phyloP scores from a whole-genome alignment of 2,797 vertebrate genomes.

The Mormyrops attenuatus region DNA sequence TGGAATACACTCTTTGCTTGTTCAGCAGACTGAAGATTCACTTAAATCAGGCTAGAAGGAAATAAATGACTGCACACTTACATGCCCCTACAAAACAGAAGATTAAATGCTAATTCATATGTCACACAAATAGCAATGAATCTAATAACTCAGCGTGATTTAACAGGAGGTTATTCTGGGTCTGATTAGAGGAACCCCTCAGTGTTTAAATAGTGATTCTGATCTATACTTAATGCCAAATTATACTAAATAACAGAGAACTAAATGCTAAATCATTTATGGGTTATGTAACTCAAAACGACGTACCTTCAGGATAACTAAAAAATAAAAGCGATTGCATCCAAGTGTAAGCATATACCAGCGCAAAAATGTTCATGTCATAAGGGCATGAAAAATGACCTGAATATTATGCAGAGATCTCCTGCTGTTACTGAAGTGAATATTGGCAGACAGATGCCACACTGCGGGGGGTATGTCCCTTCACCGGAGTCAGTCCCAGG shows the following conservation, averaged over 20 bases:
- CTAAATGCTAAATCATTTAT: neutral
- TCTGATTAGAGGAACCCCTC: neutral
- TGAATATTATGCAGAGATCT: neutral
- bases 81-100: neutral
- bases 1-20: neutral
- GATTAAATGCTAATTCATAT: constrained; percentile 2
- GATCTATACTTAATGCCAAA: neutral
- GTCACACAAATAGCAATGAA: neutral
- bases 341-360: neutral
- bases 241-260: neutral
- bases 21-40: neutral
- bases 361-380: neutral
- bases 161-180: neutral
- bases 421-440: constrained; percentile 1
- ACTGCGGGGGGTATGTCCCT: neutral
- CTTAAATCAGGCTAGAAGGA: neutral
- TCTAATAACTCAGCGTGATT: neutral
- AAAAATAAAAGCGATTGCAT: neutral
- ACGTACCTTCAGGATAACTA: neutral
- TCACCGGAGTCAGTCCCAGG: neutral
- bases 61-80: neutral
- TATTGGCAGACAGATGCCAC: neutral
- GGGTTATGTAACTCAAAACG: neutral
- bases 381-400: neutral
- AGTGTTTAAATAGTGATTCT: neutral